These are phyloP conservation scores for Tenthredo distinguenda DNA, from an alignment of 2,888 invertebrate genomes.

Conservation along the genomic window DNA sequence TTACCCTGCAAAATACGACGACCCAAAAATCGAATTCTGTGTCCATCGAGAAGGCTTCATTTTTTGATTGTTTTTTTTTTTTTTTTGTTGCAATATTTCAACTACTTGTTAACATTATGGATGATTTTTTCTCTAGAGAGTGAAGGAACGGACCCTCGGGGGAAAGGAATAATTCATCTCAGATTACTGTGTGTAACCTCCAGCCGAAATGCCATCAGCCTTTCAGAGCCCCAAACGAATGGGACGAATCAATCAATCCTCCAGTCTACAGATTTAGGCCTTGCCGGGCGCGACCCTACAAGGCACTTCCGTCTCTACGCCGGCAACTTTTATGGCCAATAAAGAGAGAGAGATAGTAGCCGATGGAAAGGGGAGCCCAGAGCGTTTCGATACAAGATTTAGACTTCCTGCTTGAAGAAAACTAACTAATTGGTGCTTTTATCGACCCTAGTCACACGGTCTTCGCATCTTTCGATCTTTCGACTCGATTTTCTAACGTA, in stretches of 20 bases:
- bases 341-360: slow-evolving; percentile 56
- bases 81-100: not conserved
- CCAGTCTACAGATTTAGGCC: slow-evolving; percentile 47
- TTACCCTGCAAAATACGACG: slow-evolving; percentile 36
- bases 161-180: not conserved
- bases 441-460: not conserved
- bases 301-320: slow-evolving; percentile 53
- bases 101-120: not conserved
- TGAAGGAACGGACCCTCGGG: not conserved
- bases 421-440: slow-evolving; percentile 50
- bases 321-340: slow-evolving; percentile 63
- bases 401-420: slow-evolving; percentile 64
- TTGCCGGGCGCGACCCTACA: slow-evolving; percentile 46
- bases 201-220: not conserved
- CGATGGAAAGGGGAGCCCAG: not conserved
- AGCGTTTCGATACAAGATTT: slow-evolving; percentile 62
- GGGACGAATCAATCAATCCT: slow-evolving; percentile 52
- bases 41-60: not conserved
- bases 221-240: slow-evolving; percentile 37
- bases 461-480: slow-evolving; percentile 12
- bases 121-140: not conserved
- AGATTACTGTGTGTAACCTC: not conserved
- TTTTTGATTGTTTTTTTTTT: not conserved
- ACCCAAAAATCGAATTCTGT: slow-evolving; percentile 3
- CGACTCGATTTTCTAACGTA: not conserved